Conservation (phyloP, 1,140 invertebrate genomes). For the Zaprionus taronus region DNA sequence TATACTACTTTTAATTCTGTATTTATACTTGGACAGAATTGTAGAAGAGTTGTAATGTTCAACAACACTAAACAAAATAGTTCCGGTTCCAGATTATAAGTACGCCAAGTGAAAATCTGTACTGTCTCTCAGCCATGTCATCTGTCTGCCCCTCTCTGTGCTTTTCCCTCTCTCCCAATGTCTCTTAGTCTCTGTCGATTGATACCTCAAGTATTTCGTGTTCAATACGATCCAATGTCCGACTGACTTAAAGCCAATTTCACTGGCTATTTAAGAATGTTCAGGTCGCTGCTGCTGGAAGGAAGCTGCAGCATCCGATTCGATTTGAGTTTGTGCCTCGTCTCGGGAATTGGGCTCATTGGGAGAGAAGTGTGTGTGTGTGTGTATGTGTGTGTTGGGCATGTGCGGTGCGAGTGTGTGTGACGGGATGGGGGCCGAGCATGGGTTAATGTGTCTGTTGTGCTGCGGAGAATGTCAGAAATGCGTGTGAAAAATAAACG, state of each 20-base stretch:
- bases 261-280: slow-evolving; percentile 28
- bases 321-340: slow-evolving; percentile 30
- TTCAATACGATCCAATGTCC: neutral
- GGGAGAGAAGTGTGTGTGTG: slow-evolving; percentile 17
- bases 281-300: neutral
- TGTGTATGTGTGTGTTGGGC: neutral
- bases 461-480: slow-evolving; percentile 67
- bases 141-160: neutral
- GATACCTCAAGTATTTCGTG: neutral
- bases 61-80: neutral
- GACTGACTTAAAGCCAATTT: slow-evolving; percentile 14
- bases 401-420: slow-evolving; percentile 4
- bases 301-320: slow-evolving; percentile 14
- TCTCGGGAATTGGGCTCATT: slow-evolving; percentile 46
- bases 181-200: neutral
- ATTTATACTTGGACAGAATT: no score
- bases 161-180: neutral
- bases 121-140: no score
- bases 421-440: neutral
- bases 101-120: neutral
- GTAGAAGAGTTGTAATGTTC: neutral
- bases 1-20: no score
- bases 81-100: neutral
- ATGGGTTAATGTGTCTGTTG: slow-evolving; percentile 19
- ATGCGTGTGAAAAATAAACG: slow-evolving; percentile 82